phyloP scores from a whole-genome alignment of 2,888 invertebrate genomes.

The Corbicula japonica region DNA sequence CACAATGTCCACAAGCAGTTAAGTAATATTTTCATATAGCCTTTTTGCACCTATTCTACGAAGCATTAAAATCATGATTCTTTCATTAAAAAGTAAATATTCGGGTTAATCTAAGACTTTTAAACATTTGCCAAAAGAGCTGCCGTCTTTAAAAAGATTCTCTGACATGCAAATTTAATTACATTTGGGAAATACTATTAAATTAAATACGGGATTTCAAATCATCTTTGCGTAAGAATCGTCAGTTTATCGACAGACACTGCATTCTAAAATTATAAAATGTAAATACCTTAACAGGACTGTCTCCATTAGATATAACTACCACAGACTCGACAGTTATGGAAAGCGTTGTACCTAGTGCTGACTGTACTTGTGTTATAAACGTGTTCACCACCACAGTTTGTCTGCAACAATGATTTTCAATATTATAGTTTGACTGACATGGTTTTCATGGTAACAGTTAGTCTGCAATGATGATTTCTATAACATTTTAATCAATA shows the following conservation, averaged over 20 bases:
- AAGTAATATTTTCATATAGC: no score
- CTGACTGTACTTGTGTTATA: conserved; percentile 37
- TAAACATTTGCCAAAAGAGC: no score
- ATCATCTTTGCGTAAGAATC: no score
- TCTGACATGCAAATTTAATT: no score
- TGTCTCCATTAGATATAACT: conserved; percentile 6
- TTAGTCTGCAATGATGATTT: background rate
- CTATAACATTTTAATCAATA: background rate
- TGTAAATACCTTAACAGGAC: background rate
- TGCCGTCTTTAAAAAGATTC: no score
- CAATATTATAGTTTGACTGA: background rate
- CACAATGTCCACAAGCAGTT: no score
- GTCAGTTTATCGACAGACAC: background rate
- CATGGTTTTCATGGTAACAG: background rate
- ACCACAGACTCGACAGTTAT: conserved; percentile 31
- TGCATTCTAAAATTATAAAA: background rate
- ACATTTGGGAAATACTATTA: no score
- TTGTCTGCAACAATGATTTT: conserved; percentile 18
- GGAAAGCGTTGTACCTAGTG: conserved; percentile 29
- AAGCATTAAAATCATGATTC: no score
- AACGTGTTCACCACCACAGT: conserved; percentile 33
- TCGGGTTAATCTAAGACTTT: no score
- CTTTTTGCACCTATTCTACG: no score
- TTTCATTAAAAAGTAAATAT: no score
- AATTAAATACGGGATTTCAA: no score